Conservation (phyloP, 1,140 invertebrate genomes). For the Bombus confusus region DNA sequence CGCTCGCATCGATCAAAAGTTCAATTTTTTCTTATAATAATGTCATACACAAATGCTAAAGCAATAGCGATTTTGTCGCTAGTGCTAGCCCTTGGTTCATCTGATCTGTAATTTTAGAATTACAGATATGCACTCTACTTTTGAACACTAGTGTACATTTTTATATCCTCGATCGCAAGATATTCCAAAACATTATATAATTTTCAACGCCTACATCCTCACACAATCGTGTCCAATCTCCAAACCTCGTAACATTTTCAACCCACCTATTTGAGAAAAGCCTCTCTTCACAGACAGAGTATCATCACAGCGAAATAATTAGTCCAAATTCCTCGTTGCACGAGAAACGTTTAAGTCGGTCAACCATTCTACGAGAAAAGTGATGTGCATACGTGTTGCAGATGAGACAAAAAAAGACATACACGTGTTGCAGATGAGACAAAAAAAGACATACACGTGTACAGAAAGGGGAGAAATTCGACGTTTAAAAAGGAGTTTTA, state of each 20-base stretch:
- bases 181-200: neutral
- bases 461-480: neutral
- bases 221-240: neutral
- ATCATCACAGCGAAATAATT: neutral
- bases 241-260: neutral
- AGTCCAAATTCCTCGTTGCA: neutral
- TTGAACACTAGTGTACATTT: neutral
- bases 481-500: constrained; percentile 18
- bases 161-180: neutral
- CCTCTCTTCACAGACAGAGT: neutral
- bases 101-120: no score
- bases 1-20: no score
- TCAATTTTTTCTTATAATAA: no score
- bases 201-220: neutral
- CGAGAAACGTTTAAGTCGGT: constrained; percentile 16
- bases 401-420: no score
- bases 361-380: neutral
- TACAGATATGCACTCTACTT: neutral
- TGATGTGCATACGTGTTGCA: neutral
- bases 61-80: no score
- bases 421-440: neutral
- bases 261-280: neutral
- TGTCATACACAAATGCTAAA: no score
- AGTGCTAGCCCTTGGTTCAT: no score
- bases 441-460: no score